These are phyloP conservation scores for Euwallacea fornicatus DNA, from an alignment of 1,140 invertebrate species.

Conservation along the genomic window DNA sequence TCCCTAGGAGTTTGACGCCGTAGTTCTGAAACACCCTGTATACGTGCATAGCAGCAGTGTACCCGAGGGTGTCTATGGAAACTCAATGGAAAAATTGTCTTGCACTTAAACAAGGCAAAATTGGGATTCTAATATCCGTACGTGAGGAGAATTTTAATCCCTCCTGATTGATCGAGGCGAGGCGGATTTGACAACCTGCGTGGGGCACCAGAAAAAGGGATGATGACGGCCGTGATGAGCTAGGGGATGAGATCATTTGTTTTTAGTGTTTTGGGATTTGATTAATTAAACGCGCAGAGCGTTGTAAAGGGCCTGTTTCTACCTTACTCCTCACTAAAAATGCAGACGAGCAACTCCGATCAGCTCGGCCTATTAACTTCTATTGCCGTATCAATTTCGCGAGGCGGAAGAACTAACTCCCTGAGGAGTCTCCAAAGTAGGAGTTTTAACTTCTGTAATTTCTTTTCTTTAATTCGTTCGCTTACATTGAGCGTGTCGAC, in stretches of 20 bases:
- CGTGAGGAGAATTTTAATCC: constrained; percentile 53
- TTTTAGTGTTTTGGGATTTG: constrained; percentile 39
- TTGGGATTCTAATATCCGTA: constrained; percentile 50
- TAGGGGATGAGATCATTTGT: constrained; percentile 38
- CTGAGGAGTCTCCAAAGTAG: constrained; percentile 7
- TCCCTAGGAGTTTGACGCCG: too few relatives aligned
- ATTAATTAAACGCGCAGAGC: constrained; percentile 34
- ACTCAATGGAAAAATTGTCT: too few relatives aligned
- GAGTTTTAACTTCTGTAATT: constrained; percentile 13
- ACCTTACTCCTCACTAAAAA: not conserved
- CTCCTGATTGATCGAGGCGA: constrained; percentile 51
- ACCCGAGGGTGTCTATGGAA: too few relatives aligned
- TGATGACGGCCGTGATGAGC: constrained; percentile 37
- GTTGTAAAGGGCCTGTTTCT: not conserved
- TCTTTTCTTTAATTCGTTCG: constrained; percentile 8
- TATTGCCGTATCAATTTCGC: constrained; percentile 14
- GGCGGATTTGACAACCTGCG: constrained; percentile 42
- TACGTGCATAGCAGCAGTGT: too few relatives aligned
- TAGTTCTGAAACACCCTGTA: too few relatives aligned
- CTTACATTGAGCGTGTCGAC: not conserved
- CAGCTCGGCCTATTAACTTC: constrained; percentile 23
- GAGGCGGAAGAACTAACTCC: constrained; percentile 4
- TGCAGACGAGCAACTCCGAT: not conserved
- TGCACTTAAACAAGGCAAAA: constrained; percentile 49
- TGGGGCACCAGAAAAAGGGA: constrained; percentile 27